Conservation (phyloP, 2,797 vertebrate genomes). For the Bryconaethiops microstoma region DNA sequence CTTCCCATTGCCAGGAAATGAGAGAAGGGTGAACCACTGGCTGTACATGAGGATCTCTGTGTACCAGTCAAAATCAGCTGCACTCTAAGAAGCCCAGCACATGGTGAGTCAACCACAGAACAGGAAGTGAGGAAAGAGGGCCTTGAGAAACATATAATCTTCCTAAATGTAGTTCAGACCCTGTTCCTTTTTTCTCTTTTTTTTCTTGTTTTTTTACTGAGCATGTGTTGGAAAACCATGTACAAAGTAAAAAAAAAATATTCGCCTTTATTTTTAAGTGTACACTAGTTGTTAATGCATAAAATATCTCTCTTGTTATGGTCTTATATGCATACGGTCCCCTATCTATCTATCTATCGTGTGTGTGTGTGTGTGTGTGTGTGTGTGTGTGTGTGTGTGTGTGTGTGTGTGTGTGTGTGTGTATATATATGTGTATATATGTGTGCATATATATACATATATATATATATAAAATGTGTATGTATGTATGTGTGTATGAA, state of each 20-base stretch:
- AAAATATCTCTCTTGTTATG: no score
- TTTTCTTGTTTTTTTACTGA: neutral
- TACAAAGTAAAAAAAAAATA: no score
- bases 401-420: neutral
- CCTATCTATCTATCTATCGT: no score
- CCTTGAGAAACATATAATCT: slow-evolving; percentile 16
- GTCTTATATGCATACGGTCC: no score
- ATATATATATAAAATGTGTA: no score
- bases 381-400: no score
- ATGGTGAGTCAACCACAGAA: neutral
- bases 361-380: no score
- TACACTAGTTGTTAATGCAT: no score
- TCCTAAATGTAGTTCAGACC: slow-evolving; percentile 4
- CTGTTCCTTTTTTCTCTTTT: neutral
- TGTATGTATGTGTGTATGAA: neutral
- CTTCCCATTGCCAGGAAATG: neutral
- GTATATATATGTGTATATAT: no score
- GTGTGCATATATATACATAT: no score
- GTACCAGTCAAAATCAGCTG: neutral
- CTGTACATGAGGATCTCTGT: neutral
- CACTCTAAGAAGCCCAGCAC: neutral
- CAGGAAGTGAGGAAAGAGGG: slow-evolving; percentile 34
- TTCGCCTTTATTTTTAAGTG: no score
- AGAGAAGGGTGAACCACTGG: neutral
- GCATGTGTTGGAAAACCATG: neutral